Evolutionary conservation across 2,113 vertebrate genomes (phyloP).

Genomic region (Scatophagus argus): DNA sequence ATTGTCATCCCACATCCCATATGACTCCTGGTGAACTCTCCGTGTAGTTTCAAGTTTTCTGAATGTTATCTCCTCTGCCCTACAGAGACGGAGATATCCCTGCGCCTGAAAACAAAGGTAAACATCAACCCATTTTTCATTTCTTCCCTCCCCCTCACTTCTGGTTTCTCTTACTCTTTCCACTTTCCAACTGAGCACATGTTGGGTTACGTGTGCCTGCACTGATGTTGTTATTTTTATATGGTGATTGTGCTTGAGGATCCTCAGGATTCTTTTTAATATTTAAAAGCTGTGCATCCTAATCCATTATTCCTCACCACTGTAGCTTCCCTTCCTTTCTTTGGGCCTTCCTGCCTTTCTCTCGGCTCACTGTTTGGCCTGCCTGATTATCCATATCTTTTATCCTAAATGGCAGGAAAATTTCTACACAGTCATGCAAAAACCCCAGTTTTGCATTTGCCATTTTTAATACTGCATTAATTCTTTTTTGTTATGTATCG

Average conservation of each 20-base stretch:
- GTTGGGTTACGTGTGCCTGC: background rate
- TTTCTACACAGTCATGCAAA: conserved; percentile 14
- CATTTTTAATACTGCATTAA: background rate
- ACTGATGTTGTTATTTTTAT: background rate
- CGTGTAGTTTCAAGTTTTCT: conserved; percentile 26
- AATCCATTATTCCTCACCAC: background rate
- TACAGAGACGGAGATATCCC: conserved; percentile 78
- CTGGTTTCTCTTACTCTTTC: background rate
- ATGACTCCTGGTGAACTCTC: too few relatives aligned
- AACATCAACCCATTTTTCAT: conserved; percentile 17
- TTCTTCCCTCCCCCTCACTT: background rate
- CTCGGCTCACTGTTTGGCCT: conserved; percentile 3
- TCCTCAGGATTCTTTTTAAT: background rate
- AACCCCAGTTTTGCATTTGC: conserved; percentile 5
- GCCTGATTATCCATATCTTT: conserved; percentile 50
- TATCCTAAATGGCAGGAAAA: conserved; percentile 5
- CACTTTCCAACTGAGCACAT: background rate
- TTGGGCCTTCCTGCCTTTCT: background rate
- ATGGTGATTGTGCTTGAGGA: background rate
- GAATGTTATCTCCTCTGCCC: conserved; percentile 46
- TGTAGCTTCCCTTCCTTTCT: background rate
- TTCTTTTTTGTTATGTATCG: background rate
- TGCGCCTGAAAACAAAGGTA: conserved; percentile 77
- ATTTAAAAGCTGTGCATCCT: background rate
- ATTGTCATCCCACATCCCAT: background rate